Conservation (phyloP, 64 coral and sea anemone genomes). For the Orbicella faveolata region DNA sequence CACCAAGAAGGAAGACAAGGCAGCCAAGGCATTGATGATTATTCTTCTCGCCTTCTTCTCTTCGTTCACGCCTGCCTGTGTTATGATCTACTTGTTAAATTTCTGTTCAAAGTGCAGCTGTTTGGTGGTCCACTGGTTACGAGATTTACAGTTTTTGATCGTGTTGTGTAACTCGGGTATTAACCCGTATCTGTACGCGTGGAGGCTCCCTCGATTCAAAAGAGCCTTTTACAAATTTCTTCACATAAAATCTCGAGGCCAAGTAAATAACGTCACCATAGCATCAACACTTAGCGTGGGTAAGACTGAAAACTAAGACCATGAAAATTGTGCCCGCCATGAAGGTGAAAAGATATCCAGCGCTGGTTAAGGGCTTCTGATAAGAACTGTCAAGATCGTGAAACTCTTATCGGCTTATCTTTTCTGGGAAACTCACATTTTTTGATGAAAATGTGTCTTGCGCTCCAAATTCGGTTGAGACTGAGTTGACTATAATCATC, state of each 20-base stretch:
- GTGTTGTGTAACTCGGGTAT: slow-evolving; percentile 47
- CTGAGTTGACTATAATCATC: too few relatives aligned
- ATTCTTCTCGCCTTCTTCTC: slow-evolving; percentile 49
- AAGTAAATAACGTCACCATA: not conserved
- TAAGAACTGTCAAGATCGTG: too few relatives aligned
- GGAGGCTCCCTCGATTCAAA: slow-evolving; percentile 55
- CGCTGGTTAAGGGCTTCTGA: not conserved
- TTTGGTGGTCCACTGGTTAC: slow-evolving; percentile 51
- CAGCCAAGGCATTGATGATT: slow-evolving; percentile 30
- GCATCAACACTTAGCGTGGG: not conserved
- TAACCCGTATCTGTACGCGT: slow-evolving; percentile 59
- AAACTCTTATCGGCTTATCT: too few relatives aligned
- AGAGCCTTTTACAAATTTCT: slow-evolving; percentile 43
- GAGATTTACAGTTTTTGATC: slow-evolving; percentile 65
- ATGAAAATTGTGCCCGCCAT: not conserved
- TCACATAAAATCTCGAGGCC: not conserved
- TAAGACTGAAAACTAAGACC: not conserved
- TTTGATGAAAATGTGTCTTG: too few relatives aligned
- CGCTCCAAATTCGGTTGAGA: too few relatives aligned
- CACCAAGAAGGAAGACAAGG: slow-evolving; percentile 32
- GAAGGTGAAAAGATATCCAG: not conserved
- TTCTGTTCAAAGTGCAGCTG: slow-evolving; percentile 51
- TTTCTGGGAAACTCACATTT: too few relatives aligned
- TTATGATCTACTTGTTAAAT: slow-evolving; percentile 70
- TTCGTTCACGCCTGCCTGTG: slow-evolving; percentile 61